A percentile compares a stretch with the other conserved stretches of the same genome.
Conservation (phyloP, 2,797 vertebrate species). For the Argya squamiceps region DNA sequence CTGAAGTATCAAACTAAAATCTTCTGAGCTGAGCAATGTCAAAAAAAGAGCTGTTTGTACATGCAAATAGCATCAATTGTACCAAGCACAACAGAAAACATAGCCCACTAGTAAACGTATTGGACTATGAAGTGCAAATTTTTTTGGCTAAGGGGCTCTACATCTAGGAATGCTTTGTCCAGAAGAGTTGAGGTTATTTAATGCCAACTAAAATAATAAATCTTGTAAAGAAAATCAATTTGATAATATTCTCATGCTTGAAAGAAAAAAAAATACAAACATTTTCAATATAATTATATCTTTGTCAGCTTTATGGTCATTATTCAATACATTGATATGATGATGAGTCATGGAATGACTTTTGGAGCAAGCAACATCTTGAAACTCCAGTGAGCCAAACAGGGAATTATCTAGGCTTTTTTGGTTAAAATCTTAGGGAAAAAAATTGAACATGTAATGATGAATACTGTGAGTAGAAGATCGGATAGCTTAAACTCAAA, state of each 20-base stretch:
- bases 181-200: conserved; percentile 38
- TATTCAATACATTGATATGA: background rate
- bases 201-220: conserved; percentile 39
- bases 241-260: background rate
- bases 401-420: background rate
- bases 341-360: background rate
- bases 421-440: background rate
- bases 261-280: background rate
- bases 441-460: background rate
- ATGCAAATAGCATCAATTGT: background rate
- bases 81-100: background rate
- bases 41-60: background rate
- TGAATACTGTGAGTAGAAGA: background rate
- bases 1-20: conserved; percentile 20
- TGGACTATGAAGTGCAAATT: background rate
- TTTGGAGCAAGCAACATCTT: background rate
- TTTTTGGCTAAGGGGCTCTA: conserved; percentile 1
- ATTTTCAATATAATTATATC: background rate
- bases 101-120: background rate
- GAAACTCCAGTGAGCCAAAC: background rate
- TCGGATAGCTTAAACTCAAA: background rate
- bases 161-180: conserved; percentile 12
- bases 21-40: background rate
- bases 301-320: background rate
- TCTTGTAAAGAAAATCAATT: background rate